These are phyloP conservation scores for Unio pictorum DNA, from an alignment of 2,888 invertebrate species.

Conservation along the genomic window DNA sequence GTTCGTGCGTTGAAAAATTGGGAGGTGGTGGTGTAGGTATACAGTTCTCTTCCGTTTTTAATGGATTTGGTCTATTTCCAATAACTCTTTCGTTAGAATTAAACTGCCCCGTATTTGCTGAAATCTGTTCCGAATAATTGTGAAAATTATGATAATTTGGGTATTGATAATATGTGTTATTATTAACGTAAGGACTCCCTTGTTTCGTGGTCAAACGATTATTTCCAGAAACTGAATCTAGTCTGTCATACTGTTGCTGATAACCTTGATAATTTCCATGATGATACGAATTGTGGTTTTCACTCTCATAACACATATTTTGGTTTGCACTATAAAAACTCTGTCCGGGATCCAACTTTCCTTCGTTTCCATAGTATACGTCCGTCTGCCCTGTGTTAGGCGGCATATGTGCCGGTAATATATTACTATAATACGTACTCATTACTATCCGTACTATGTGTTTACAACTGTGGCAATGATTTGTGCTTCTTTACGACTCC, in stretches of 20 bases:
- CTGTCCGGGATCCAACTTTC: slow-evolving; percentile 29
- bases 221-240: slow-evolving; percentile 25
- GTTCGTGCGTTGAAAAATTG: slow-evolving; percentile 37
- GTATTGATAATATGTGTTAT: slow-evolving; percentile 28
- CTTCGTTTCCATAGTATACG: slow-evolving; percentile 39
- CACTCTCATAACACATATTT: slow-evolving; percentile 49
- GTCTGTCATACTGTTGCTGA: slow-evolving; percentile 39
- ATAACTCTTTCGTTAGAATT: slow-evolving; percentile 18
- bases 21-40: slow-evolving; percentile 50
- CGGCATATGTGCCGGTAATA: slow-evolving; percentile 45
- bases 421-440: slow-evolving; percentile 45
- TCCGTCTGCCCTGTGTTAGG: slow-evolving; percentile 42
- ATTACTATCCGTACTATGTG: slow-evolving; percentile 11
- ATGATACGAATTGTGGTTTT: slow-evolving; percentile 37
- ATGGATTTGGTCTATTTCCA: slow-evolving; percentile 36
- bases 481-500: too few species aligned
- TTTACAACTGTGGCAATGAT: too few species aligned
- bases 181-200: slow-evolving; percentile 22
- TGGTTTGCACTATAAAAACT: slow-evolving; percentile 34
- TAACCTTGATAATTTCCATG: slow-evolving; percentile 40
- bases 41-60: slow-evolving; percentile 46
- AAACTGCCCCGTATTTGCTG: slow-evolving; percentile 8
- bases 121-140: too few species aligned
- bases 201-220: slow-evolving; percentile 36
- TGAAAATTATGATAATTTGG: slow-evolving; percentile 10